These are phyloP conservation scores for Gobius niger DNA, from an alignment of 2,113 vertebrate genomes.

Conservation along the genomic window DNA sequence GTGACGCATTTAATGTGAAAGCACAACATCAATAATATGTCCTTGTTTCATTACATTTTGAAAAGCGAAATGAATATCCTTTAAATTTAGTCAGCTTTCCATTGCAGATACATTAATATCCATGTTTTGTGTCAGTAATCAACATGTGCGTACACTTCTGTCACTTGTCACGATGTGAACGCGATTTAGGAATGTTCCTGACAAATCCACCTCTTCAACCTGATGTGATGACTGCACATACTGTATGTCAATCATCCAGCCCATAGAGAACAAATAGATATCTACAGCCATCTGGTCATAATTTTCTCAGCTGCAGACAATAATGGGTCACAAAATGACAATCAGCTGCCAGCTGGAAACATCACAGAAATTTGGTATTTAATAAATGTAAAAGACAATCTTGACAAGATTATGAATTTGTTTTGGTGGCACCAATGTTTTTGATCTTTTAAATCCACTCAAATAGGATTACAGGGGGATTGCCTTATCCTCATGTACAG, in stretches of 20 bases:
- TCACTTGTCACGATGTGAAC: no score
- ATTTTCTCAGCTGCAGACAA: no score
- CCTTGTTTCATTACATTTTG: neutral
- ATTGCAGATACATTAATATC: neutral
- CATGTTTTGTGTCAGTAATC: no score
- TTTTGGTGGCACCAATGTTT: slow-evolving; percentile 14
- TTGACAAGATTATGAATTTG: slow-evolving; percentile 35
- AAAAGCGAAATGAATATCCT: neutral
- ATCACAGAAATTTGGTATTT: slow-evolving; percentile 34
- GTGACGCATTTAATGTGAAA: neutral
- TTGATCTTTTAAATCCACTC: slow-evolving; percentile 36
- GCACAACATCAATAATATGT: neutral
- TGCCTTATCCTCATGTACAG: slow-evolving; percentile 18
- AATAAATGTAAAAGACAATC: slow-evolving; percentile 23
- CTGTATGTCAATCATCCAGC: no score
- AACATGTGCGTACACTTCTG: no score
- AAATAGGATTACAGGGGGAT: slow-evolving; percentile 36
- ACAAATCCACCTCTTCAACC: no score
- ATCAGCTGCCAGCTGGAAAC: neutral
- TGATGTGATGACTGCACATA: no score
- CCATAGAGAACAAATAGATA: no score
- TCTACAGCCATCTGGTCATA: no score
- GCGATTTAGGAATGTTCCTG: no score
- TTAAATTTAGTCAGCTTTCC: neutral
- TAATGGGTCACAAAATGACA: no score